Base-by-base conservation (phyloP, 2,888 invertebrate genomes). In the Fissipunctia ypsillon region DNA sequence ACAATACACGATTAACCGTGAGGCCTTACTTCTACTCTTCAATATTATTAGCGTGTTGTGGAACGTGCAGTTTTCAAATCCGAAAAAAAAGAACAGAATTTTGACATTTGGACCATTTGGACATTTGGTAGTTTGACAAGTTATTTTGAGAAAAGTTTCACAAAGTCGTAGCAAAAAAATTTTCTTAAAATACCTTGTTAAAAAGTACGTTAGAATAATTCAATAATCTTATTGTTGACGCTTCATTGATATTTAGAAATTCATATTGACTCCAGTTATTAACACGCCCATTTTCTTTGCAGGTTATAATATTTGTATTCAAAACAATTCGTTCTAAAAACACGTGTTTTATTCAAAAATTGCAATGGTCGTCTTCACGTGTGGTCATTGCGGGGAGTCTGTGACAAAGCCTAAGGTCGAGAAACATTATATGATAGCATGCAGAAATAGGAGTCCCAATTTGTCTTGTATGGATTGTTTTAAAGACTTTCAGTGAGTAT, bases 381-480 rank as follows among this genome's bases (percentile, higher is more conserved):
- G 99, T 93, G 98, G 98, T 88, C 97, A 98, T 85, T 99, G 99
- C 92, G 99, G 99, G 0, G 98, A 98, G 78, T 97, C 98, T 54
- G 94, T 99, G 50, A 99, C 99, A 92, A 99, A 99, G 91, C 98
- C 98, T 41, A 97, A 98, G 91, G 99, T 99, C 0, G 98, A 98
- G 85, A 99, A 98, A 90, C 99, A 99, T 94, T 98, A 98, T 90
- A 96, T 97, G 84, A 97, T 97, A 67, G 97, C 97, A 90, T 99
- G 99, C 91, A 97, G 98, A 69, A 96, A 97, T 83, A 96, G 96
- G 22, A 96, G 96, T 65, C 97, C 97, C 81, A 97, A 97, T 86
- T 95, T 99, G 60, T 98, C 99, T 1, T 99, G 99, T 93, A 98
- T 99, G 93, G 99, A 99, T 92, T 99, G 99, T 92, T 97, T 98